phyloP scores from a whole-genome alignment of 1,140 invertebrate genomes.

The Drosophila auraria region DNA sequence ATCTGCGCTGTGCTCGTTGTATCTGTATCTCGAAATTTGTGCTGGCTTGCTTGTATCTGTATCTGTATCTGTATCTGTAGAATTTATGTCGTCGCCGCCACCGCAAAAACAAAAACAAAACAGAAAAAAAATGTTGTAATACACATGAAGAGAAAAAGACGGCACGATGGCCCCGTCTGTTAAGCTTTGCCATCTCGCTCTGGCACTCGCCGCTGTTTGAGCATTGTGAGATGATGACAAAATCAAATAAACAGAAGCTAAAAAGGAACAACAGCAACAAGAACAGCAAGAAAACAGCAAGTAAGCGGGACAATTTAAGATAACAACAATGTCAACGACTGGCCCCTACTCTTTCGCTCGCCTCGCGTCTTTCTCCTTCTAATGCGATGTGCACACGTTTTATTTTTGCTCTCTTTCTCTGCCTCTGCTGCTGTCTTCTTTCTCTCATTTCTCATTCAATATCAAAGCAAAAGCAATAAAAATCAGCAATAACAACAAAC shows the following conservation, averaged over 20 bases:
- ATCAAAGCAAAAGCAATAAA: conserved; percentile 26
- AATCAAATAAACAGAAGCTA: conserved; percentile 64
- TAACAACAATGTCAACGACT: conserved; percentile 79
- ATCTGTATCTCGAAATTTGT: conserved; percentile 46
- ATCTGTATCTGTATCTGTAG: conserved; percentile 69
- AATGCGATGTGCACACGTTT: conserved; percentile 62
- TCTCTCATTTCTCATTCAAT: conserved; percentile 29
- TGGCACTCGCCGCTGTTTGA: conserved; percentile 18
- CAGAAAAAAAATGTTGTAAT: conserved; percentile 67
- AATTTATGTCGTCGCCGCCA: conserved; percentile 68
- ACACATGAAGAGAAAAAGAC: conserved; percentile 39
- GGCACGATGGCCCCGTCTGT: conserved; percentile 8
- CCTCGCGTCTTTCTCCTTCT: conserved; percentile 4
- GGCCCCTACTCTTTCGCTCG: conserved; percentile 24
- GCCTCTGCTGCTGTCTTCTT: background rate
- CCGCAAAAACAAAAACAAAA: conserved; percentile 16
- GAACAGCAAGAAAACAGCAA: conserved; percentile 26
- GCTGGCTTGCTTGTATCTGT: conserved; percentile 43
- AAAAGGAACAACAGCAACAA: conserved; percentile 37
- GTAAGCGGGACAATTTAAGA: conserved; percentile 71
- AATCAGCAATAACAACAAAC: conserved; percentile 33
- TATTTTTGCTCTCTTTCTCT: conserved; percentile 16
- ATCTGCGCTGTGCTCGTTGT: conserved; percentile 14
- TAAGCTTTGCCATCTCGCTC: conserved; percentile 12
- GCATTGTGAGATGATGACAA: conserved; percentile 68